A percentile compares a stretch with the other conserved stretches of the same genome.
These are phyloP conservation scores for Schizopygopsis malacanthus DNA, from an alignment of 2,797 vertebrate genomes.

Conservation along the genomic window DNA sequence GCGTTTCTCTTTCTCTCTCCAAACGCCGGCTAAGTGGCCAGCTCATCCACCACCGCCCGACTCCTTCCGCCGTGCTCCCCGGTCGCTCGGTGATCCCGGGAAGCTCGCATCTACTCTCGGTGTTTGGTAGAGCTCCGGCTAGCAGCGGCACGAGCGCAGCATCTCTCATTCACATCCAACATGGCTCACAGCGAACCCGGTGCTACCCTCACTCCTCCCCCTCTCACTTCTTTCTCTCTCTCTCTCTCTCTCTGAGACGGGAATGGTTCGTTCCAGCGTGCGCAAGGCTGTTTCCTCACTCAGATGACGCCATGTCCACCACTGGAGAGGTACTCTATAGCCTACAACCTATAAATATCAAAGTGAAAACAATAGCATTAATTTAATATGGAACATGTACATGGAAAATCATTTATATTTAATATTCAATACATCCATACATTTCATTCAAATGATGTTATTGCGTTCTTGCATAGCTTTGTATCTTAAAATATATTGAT, in stretches of 20 bases:
- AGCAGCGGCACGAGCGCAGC: conserved; percentile 78
- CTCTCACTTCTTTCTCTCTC: conserved; percentile 68
- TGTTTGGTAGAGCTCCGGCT: conserved; percentile 75
- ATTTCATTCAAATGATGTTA: background rate
- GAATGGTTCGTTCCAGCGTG: conserved; percentile 80
- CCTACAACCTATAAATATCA: conserved; percentile 6
- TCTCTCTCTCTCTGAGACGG: conserved; percentile 61
- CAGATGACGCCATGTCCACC: conserved; percentile 80
- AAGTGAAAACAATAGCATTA: background rate
- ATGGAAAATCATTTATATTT: background rate
- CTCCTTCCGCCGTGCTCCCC: conserved; percentile 83
- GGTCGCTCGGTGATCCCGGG: conserved; percentile 78
- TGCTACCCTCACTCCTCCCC: conserved; percentile 82
- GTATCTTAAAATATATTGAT: background rate
- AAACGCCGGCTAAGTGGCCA: conserved; percentile 76
- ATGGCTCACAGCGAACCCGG: conserved; percentile 88
- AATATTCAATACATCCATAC: background rate
- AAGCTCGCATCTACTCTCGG: conserved; percentile 84
- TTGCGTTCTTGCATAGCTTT: background rate
- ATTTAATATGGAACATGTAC: background rate
- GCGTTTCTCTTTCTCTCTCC: conserved; percentile 66
- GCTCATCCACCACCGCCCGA: conserved; percentile 79
- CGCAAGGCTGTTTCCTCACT: conserved; percentile 69
- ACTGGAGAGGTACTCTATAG: conserved; percentile 65
- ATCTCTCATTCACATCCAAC: conserved; percentile 89